Base-by-base conservation (phyloP, 2,797 vertebrate genomes). In the Triplophysa yarkandensis region DNA sequence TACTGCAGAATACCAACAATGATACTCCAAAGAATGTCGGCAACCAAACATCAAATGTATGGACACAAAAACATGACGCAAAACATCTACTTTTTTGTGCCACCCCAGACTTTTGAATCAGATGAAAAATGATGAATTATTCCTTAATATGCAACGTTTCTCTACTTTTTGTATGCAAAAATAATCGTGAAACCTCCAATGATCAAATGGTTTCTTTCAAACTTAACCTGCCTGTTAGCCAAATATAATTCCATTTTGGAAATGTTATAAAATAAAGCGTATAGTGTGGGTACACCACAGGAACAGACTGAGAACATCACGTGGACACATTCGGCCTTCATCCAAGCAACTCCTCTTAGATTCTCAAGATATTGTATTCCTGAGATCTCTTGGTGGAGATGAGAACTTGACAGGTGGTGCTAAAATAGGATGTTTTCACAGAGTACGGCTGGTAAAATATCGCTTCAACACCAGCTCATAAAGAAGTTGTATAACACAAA, bases 401-500 rank as follows among this genome's bases (percentile, higher is more conserved):
- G 21, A 63, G 44, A 27, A 6, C 21, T 63, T 69, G 36, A 34
- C 36, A 65, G 16, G 7, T 72, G 34, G 8, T 50, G 54, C 44
- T 68, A 72, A 44, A 69, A 41, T 48, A 55, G 44, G 39, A 62
- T 30, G 46, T 34, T 54, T 65, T 74, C 39, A 57, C 9, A 48
- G 44, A 39, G 41, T 17, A 54, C 0, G 36, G 10, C 62, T 64
- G 48, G 19, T 32, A 74, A 74, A 46, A 65, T 43, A 65, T 43
- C 8, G 2, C 69, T 71, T n/a, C 17, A 50, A 68, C 65, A 64
- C 13, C 36, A 62, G 61, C 23, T 61, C 61, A 32, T 44, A 76
- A 68, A 64, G 25, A 23, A 48, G 17, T 36, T 44, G 57, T n/a
- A 63, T 68, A 50, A 64, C 55, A 61, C 48, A 44, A 72, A 79